phyloP scores from a whole-genome alignment of 2,113 vertebrate species.

The Cyrtonyx montezumae region DNA sequence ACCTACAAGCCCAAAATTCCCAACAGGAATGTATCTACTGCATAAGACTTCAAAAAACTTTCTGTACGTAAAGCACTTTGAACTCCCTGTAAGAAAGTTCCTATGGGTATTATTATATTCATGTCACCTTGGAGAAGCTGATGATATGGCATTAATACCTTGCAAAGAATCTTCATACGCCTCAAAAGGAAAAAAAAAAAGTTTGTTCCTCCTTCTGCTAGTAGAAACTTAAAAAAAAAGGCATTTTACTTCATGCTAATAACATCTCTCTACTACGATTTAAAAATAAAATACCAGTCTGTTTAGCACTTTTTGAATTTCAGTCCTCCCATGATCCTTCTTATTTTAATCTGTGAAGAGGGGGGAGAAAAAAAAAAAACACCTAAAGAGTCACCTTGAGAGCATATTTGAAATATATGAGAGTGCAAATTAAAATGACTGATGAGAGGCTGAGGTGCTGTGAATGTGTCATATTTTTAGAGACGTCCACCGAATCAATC shows the following conservation, averaged over 20 bases:
- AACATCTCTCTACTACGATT: background rate
- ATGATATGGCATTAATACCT: background rate
- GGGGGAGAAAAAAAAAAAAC: background rate
- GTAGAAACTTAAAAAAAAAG: background rate
- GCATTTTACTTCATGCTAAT: background rate
- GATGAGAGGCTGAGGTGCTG: slow-evolving; percentile 2
- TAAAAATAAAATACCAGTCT: background rate
- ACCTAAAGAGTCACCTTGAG: slow-evolving; percentile 30
- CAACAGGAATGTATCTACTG: background rate
- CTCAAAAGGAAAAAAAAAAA: background rate
- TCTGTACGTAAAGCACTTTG: background rate
- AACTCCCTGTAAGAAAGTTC: background rate
- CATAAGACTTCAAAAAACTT: background rate
- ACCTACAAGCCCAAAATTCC: background rate
- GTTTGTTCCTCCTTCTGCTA: background rate
- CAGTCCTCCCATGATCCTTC: background rate
- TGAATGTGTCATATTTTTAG: background rate
- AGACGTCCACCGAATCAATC: background rate
- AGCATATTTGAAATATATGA: background rate
- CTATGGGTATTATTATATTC: background rate
- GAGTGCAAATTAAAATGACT: slow-evolving; percentile 17
- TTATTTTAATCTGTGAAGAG: background rate
- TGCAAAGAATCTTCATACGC: background rate
- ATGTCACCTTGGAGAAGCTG: background rate
- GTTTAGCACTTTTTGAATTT: background rate